phyloP scores from a whole-genome alignment of 2,888 invertebrate species.

The Yponomeuta plumbellus region DNA sequence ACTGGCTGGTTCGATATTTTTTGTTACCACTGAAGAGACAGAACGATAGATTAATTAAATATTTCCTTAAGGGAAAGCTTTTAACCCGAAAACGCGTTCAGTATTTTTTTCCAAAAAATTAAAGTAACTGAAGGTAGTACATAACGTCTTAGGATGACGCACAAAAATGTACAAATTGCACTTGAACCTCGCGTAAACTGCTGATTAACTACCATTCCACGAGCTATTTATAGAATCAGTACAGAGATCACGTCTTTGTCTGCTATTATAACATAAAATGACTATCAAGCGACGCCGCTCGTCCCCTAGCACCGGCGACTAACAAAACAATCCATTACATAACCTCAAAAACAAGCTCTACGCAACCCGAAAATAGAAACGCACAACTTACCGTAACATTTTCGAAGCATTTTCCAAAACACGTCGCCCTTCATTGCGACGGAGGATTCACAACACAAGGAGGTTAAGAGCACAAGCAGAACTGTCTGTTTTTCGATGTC shows the following conservation, averaged over 20 bases:
- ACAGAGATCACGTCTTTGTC: slow-evolving; percentile 73
- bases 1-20: too few species aligned
- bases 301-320: slow-evolving; percentile 29
- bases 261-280: slow-evolving; percentile 66
- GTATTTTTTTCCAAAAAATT: background rate
- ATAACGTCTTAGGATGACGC: background rate
- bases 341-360: slow-evolving; percentile 44
- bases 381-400: slow-evolving; percentile 54
- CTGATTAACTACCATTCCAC: slow-evolving; percentile 69
- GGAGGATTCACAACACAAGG: slow-evolving; percentile 41
- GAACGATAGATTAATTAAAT: too few species aligned
- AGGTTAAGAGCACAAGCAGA: slow-evolving; percentile 55
- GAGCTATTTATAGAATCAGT: slow-evolving; percentile 69
- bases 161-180: slow-evolving; percentile 23
- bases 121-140: background rate
- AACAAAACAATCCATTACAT: slow-evolving; percentile 55
- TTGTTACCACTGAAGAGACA: too few species aligned
- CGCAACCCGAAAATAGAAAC: slow-evolving; percentile 25
- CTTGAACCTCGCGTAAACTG: slow-evolving; percentile 61
- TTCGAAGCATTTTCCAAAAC: slow-evolving; percentile 50
- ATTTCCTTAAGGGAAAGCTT: too few species aligned
- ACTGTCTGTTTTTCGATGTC: slow-evolving; percentile 40
- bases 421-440: slow-evolving; percentile 45
- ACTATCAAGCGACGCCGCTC: slow-evolving; percentile 44
- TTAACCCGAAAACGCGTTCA: background rate